Percentiles rank a stretch among this genome's conserved stretches.
phyloP scores from a whole-genome alignment of 2,797 vertebrate species.

The Platalea minor region DNA sequence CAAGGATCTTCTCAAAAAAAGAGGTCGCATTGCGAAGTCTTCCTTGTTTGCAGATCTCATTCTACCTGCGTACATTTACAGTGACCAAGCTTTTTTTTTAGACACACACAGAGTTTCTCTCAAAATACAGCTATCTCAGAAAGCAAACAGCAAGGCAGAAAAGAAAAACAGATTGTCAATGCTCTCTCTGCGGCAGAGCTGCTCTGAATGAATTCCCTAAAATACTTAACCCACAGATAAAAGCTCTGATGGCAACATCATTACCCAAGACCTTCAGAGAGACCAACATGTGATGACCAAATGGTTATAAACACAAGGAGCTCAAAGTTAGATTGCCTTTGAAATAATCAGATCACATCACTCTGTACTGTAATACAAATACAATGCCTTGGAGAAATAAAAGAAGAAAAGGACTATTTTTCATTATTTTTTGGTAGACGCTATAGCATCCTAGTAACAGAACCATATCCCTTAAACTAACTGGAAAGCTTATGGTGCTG shows the following conservation, averaged over 20 bases:
- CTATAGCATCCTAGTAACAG: neutral
- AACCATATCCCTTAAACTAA: neutral
- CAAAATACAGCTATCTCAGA: neutral
- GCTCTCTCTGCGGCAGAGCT: neutral
- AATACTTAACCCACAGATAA: constrained; percentile 13
- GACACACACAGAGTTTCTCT: neutral
- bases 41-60: neutral
- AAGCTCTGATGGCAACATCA: constrained; percentile 7
- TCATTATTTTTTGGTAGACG: neutral
- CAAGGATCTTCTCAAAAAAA: neutral
- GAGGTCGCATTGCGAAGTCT: neutral
- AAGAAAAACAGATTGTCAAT: neutral
- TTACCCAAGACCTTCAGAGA: constrained; percentile 24
- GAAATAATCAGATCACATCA: constrained; percentile 31
- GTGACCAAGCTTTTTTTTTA: neutral
- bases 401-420: constrained; percentile 8
- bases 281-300: neutral
- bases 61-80: neutral
- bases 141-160: constrained; percentile 14
- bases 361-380: constrained; percentile 11
- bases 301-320: neutral
- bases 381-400: constrained; percentile 46
- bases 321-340: constrained; percentile 19
- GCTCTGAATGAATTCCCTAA: constrained; percentile 23
- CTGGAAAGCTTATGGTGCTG: neutral